Base-by-base conservation (phyloP, 2,797 vertebrate genomes). In the Parauchenoglanis ngamensis region DNA sequence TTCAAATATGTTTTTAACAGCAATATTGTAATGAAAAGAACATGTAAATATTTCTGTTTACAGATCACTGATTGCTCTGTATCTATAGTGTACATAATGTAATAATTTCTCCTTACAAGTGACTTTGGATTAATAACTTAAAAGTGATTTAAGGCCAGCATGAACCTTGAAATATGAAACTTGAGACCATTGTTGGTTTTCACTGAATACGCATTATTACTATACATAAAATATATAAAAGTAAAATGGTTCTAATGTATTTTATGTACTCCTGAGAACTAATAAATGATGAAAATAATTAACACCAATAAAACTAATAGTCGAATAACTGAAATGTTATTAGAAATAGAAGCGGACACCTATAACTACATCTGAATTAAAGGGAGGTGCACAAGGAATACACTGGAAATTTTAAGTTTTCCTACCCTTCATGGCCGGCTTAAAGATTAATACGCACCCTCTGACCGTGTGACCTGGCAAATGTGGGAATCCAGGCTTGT, bases 401-500 rank as follows among this genome's bases (percentile, higher is more conserved):
- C 77, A 25, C 56, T 49, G 57, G 23, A 63, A n/a, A 44, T 56
- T 44, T 23, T 1, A 25, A 17, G 21, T 44, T 17, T 59, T 35
- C 56, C 59, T 59, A 13, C 35, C 23, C 57, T 61, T 11, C 13
- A 10, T 7, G n/a, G 10, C 23, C 13, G 44, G 23, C 15, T 7
- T 67, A 28, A 67, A 67, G 61, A 82, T 67, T 82, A 82, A 82
- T 52, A 61, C 7, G 1, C 4, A 2, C 7, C 7, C 80, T 49
- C 17, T 80, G 77, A 70, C 77, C 85, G 72, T 80, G 63, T 72
- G 49, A 80, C 40, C 49, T 59, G 10, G 44, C 13, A 13, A 68
- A 86, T 80, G 65, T 86, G 85, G 65, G 85, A 86, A 80, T 25
- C 65, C 54, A 81, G 54, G 25, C 75, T 57, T 70, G 15, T 85